phyloP scores from a whole-genome alignment of 1,140 invertebrate species.

The Ceratosolen fusciceps region DNA sequence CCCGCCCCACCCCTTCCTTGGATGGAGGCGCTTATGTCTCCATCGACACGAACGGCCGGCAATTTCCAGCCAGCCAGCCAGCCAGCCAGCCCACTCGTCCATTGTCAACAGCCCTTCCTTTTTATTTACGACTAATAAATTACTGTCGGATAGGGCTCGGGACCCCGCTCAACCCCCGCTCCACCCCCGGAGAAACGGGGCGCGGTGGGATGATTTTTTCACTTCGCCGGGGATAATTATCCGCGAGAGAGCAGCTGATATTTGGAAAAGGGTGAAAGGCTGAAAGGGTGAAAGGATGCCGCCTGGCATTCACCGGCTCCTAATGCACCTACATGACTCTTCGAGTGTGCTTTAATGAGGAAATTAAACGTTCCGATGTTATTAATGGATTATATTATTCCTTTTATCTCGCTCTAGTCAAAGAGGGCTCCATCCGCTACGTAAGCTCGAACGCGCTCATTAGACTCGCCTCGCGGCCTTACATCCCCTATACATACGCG shows the following conservation, averaged over 20 bases:
- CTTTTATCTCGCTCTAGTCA: neutral
- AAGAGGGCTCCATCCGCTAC: too few relatives aligned
- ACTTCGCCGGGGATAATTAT: slow-evolving; percentile 11
- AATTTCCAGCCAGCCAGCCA: slow-evolving; percentile 60
- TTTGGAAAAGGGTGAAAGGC: slow-evolving; percentile 32
- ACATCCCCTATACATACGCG: too few relatives aligned
- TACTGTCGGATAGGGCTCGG: slow-evolving; percentile 25
- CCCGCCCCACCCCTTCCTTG: too few relatives aligned
- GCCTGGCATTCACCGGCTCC: too few relatives aligned
- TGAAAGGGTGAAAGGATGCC: too few relatives aligned
- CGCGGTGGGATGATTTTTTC: slow-evolving; percentile 35
- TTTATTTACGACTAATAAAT: slow-evolving; percentile 64
- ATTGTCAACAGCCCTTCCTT: slow-evolving; percentile 55
- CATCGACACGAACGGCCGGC: slow-evolving; percentile 56
- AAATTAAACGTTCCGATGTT: slow-evolving; percentile 5
- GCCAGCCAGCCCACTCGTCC: slow-evolving; percentile 49
- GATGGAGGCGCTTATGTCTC: slow-evolving; percentile 64
- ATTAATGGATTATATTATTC: slow-evolving; percentile 7
- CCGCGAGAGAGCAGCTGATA: slow-evolving; percentile 22
- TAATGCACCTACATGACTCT: neutral
- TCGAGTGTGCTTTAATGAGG: slow-evolving; percentile 9
- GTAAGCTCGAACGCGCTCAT: too few relatives aligned
- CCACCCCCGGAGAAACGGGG: neutral
- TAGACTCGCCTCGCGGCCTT: too few relatives aligned
- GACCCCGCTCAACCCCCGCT: neutral